A percentile compares a stretch with the other conserved stretches of the same genome.
phyloP scores from a whole-genome alignment of 2,113 vertebrate genomes.

The Cromileptes altivelis region DNA sequence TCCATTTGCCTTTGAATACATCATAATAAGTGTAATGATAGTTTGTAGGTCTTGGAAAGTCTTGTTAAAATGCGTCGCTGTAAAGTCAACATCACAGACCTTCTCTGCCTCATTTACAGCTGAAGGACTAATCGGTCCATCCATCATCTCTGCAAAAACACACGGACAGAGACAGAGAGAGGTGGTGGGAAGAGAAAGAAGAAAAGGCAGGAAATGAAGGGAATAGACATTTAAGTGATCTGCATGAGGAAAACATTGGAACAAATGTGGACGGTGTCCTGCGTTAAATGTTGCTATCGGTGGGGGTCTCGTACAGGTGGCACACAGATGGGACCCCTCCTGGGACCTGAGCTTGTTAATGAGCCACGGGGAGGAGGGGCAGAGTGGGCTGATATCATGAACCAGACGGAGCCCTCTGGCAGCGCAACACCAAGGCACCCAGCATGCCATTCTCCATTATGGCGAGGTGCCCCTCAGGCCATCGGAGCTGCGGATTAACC shows the following conservation, averaged over 20 bases:
- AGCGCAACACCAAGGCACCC: constrained; percentile 48
- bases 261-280: constrained; percentile 31
- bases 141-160: constrained; percentile 46
- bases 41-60: constrained; percentile 29
- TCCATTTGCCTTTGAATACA: constrained; percentile 18
- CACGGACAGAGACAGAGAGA: neutral
- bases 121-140: constrained; percentile 48
- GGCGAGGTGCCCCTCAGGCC: constrained; percentile 44
- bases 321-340: constrained; percentile 72
- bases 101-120: constrained; percentile 44
- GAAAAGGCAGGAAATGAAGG: constrained; percentile 6
- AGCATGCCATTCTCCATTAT: constrained; percentile 57
- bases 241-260: constrained; percentile 17
- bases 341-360: constrained; percentile 66
- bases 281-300: constrained; percentile 47
- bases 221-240: constrained; percentile 10
- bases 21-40: constrained; percentile 18
- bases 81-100: constrained; percentile 51
- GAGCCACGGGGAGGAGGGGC: constrained; percentile 56
- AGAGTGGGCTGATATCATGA: constrained; percentile 59
- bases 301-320: constrained; percentile 70
- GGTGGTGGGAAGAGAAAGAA: neutral
- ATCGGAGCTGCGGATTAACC: constrained; percentile 57
- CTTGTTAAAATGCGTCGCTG: constrained; percentile 23
- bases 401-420: constrained; percentile 70